A percentile compares a stretch with the other conserved stretches of the same genome.
phyloP scores from a whole-genome alignment of 23 tunicate genomes.

The Oikopleura dioica region DNA sequence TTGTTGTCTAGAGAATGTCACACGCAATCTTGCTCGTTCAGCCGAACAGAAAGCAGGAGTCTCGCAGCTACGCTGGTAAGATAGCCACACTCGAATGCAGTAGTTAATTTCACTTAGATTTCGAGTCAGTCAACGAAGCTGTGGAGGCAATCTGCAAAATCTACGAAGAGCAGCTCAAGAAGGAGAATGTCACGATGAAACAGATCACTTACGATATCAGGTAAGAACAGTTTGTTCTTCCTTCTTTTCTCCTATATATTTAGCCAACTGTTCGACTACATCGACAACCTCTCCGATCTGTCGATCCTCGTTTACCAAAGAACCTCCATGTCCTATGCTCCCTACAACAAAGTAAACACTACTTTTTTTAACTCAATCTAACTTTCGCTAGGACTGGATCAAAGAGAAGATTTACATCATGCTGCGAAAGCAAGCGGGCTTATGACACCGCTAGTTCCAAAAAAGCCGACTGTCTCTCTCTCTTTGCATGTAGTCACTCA shows the following conservation, averaged over 20 bases:
- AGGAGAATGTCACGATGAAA: slow-evolving; percentile 34
- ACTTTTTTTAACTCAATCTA: background rate
- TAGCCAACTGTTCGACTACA: slow-evolving; percentile 56
- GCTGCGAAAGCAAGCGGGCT: slow-evolving; percentile 78
- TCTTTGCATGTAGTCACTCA: too few relatives aligned
- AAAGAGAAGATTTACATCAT: slow-evolving; percentile 69
- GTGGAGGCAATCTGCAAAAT: slow-evolving; percentile 89
- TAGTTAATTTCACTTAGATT: too few relatives aligned
- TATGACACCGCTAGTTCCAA: too few relatives aligned
- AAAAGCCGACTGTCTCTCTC: too few relatives aligned
- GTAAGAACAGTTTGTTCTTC: background rate
- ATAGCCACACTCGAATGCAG: too few relatives aligned
- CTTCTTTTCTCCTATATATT: background rate
- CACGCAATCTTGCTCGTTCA: slow-evolving; percentile 78
- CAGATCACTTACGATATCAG: slow-evolving; percentile 66
- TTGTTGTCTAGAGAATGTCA: slow-evolving; percentile 40
- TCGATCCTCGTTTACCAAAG: slow-evolving; percentile 47
- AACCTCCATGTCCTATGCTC: slow-evolving; percentile 36
- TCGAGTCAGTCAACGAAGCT: slow-evolving; percentile 91
- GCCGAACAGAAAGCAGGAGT: slow-evolving; percentile 77
- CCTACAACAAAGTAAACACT: slow-evolving; percentile 27
- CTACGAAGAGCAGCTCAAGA: slow-evolving; percentile 59
- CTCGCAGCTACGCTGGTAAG: slow-evolving; percentile 73
- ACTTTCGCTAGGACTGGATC: slow-evolving; percentile 31
- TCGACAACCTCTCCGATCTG: slow-evolving; percentile 57